Base-by-base conservation (phyloP, 2,113 vertebrate genomes). In the Solea solea region DNA sequence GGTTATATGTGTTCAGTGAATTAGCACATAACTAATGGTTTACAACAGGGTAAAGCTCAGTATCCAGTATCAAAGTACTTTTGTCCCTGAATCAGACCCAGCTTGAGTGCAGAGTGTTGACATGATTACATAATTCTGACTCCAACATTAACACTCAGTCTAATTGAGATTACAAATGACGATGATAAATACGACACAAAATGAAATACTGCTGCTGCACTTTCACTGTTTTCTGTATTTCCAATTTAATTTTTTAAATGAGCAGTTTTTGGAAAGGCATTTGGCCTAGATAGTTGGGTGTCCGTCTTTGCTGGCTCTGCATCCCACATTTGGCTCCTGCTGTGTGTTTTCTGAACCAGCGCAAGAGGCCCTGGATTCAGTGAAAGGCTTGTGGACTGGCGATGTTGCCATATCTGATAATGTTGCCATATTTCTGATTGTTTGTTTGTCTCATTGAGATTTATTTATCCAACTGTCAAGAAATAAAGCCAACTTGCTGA, bases 381-480 rank as follows among this genome's bases (percentile, higher is more conserved):
- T 77, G 85, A 74, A 86, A 83, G 55, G 66, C 72, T 21, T 7
- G 15, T 39, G 69, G 52, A 45, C 64, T 69, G 84, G 63, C 74
- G 78, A 27, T 72, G 72, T 73, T 78, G 67, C 86, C 81, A 79
- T 69, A 70, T 88, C 84, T 58, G 64, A 81, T 73, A 71, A 80
- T 80, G 80, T 85, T 88, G 80, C 82, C 64, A 83, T 73, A 72
- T 82, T 83, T 80, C 67, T 78, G 78, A 80, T 83, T 84, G 76
- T 84, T 80, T 87, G 85, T 90, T 83, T 86, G 86, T 76, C 72
- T 66, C 16, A 11, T 51, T 59, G 79, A 84, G 64, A 65, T 84
- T 53, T 78, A 82, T 78, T 78, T 64, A 69, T 82, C 81, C 71
- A 84, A 74, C 76, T 86, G 84, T 81, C 86, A 69, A 34, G 25